Conservation (phyloP, 2,888 invertebrate genomes). For the Drosophila mimica region DNA sequence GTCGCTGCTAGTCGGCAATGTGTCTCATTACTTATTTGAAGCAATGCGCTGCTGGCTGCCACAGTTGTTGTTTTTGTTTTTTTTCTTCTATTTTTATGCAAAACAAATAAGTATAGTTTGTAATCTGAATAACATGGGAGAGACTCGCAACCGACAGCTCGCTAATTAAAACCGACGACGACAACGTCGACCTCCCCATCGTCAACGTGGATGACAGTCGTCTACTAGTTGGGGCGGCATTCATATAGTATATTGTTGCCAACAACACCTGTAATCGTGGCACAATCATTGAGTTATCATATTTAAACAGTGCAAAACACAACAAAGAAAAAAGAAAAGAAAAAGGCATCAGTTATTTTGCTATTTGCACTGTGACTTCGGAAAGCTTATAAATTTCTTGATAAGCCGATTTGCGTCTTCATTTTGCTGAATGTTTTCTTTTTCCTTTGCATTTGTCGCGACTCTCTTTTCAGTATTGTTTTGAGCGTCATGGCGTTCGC, state of each 20-base stretch:
- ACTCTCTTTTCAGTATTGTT: slow-evolving; percentile 47
- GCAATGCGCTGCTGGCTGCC: slow-evolving; percentile 18
- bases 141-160: slow-evolving; percentile 44
- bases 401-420: slow-evolving; percentile 80
- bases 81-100: slow-evolving; percentile 72
- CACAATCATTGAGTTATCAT: slow-evolving; percentile 73
- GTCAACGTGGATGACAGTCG: slow-evolving; percentile 24
- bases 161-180: slow-evolving; percentile 70
- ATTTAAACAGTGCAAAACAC: slow-evolving; percentile 46
- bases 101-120: slow-evolving; percentile 75
- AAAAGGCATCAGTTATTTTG: slow-evolving; percentile 14
- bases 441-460: slow-evolving; percentile 12
- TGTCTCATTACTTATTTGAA: slow-evolving; percentile 34
- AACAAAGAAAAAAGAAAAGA: slow-evolving; percentile 5
- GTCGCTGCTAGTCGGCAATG: slow-evolving; percentile 4
- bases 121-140: slow-evolving; percentile 73
- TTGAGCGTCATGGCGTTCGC: slow-evolving; percentile 39
- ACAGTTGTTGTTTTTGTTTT: slow-evolving; percentile 10
- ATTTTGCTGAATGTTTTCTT: slow-evolving; percentile 24
- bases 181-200: slow-evolving; percentile 7
- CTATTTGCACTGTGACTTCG: slow-evolving; percentile 51
- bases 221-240: slow-evolving; percentile 51
- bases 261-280: slow-evolving; percentile 81
- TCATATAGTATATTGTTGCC: slow-evolving; percentile 23
- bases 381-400: slow-evolving; percentile 54